Evolutionary conservation across 2,888 invertebrate genomes (phyloP).

Genomic region (Sarcophaga caerulescens): DNA sequence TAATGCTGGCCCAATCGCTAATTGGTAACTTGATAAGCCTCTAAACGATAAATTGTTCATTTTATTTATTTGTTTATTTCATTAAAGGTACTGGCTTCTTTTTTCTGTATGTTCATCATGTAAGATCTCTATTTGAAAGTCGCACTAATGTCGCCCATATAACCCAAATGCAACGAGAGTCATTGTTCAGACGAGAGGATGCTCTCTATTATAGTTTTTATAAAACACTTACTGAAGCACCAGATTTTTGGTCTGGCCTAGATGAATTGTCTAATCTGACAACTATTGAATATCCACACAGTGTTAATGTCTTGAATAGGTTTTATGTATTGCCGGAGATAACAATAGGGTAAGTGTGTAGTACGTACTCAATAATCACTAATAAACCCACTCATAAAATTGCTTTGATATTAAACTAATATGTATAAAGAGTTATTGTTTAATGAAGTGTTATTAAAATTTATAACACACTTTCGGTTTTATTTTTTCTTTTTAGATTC

Average conservation of each 20-base stretch:
- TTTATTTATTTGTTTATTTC: background rate
- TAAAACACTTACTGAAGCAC: constrained; percentile 89
- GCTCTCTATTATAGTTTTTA: constrained; percentile 95
- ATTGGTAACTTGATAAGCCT: constrained; percentile 76
- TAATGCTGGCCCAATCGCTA: constrained; percentile 78
- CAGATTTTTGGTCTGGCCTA: constrained; percentile 84
- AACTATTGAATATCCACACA: constrained; percentile 90
- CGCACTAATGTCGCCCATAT: constrained; percentile 92
- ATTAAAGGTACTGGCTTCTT: constrained; percentile 83
- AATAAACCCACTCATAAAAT: background rate
- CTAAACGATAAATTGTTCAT: background rate
- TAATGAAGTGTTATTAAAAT: background rate
- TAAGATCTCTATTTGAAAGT: constrained; percentile 88
- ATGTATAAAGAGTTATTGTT: background rate
- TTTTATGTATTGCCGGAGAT: constrained; percentile 95
- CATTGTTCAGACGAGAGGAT: constrained; percentile 93
- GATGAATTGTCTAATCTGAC: constrained; percentile 86
- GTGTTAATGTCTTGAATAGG: constrained; percentile 90
- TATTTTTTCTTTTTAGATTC: constrained; percentile 71
- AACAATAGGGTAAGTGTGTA: constrained; percentile 78
- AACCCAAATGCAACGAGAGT: constrained; percentile 90
- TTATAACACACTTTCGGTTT: background rate
- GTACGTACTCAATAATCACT: constrained; percentile 11
- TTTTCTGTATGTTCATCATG: constrained; percentile 85
- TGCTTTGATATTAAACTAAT: background rate